These are phyloP conservation scores for Rhinopomastus cyanomelas DNA, from an alignment of 2,113 vertebrate species.

Conservation along the genomic window DNA sequence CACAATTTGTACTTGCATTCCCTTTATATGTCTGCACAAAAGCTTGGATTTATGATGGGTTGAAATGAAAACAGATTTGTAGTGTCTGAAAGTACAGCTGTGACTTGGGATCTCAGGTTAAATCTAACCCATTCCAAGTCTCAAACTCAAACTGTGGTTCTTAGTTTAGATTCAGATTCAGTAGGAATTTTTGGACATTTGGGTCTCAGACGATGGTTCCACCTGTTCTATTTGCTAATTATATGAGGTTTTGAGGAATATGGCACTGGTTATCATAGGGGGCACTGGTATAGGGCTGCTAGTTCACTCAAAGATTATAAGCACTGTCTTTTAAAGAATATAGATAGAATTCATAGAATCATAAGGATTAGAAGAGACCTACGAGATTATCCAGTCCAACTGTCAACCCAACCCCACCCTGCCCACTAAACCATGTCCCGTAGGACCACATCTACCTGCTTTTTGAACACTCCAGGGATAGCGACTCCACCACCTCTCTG, in stretches of 20 bases:
- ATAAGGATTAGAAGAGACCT: too few species aligned
- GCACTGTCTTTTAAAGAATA: background rate
- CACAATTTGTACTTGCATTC: background rate
- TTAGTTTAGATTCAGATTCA: background rate
- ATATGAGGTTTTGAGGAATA: background rate
- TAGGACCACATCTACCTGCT: too few species aligned
- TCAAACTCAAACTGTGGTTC: background rate
- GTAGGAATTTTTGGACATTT: background rate
- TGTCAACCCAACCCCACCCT: too few species aligned
- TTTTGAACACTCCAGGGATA: too few species aligned
- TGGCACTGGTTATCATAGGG: rapidly evolving
- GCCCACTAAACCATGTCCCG: too few species aligned
- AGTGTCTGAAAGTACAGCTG: background rate
- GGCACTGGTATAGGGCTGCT: background rate
- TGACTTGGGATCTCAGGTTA: background rate
- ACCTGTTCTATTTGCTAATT: background rate
- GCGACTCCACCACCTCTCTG: too few species aligned
- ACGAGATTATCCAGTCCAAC: too few species aligned
- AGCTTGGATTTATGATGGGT: background rate
- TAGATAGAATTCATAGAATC: background rate
- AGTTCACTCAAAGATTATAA: background rate
- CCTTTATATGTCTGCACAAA: background rate
- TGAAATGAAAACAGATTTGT: background rate
- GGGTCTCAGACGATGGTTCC: background rate
- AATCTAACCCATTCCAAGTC: background rate